A percentile compares a stretch with the other conserved stretches of the same genome.
phyloP scores from a whole-genome alignment of 2,888 invertebrate genomes.

The Napeogenes sylphis region DNA sequence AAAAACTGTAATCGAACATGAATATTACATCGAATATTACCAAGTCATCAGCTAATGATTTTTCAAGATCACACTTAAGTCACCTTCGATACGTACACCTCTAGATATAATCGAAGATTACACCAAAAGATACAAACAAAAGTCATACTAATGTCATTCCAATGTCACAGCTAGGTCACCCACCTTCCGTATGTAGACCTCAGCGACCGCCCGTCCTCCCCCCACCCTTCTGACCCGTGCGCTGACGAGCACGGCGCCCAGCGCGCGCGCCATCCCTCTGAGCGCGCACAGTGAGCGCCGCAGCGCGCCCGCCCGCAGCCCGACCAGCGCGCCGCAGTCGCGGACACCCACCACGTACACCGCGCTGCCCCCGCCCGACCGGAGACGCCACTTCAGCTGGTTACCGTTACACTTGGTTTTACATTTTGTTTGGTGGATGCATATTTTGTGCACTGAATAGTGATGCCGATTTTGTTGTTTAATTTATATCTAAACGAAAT shows the following conservation, averaged over 20 bases:
- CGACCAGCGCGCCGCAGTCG: conserved; percentile 91
- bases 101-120: no score
- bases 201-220: conserved; percentile 83
- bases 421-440: no score
- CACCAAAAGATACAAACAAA: no score
- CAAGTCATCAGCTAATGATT: no score
- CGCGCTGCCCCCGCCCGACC: conserved; percentile 93
- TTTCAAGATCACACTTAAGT: no score
- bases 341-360: conserved; percentile 98
- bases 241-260: conserved; percentile 84
- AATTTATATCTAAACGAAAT: no score
- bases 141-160: no score
- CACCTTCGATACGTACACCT: no score
- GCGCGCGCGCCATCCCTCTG: conserved; percentile 90
- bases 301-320: conserved; percentile 90
- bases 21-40: no score
- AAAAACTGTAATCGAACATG: no score
- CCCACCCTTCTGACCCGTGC: conserved; percentile 54
- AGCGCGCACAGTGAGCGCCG: conserved; percentile 91
- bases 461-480: no score
- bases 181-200: conserved; percentile 90
- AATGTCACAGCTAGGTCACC: conserved; percentile 22
- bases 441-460: no score
- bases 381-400: conserved; percentile 96
- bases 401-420: neutral